These are phyloP conservation scores for Seriola quinqueradiata DNA, from an alignment of 2,113 vertebrate genomes.

Conservation along the genomic window DNA sequence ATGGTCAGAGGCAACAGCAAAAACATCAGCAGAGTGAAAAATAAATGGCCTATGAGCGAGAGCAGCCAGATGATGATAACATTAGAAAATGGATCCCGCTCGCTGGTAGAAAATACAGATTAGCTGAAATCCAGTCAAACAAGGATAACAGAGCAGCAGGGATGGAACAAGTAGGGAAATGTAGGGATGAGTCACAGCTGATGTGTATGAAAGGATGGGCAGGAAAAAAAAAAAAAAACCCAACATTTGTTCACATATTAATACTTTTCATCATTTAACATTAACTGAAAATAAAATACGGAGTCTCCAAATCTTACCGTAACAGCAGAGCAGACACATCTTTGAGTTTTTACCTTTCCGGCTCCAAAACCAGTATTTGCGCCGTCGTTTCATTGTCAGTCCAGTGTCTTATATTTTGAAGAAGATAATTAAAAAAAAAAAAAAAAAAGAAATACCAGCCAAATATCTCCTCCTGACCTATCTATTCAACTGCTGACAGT, in stretches of 20 bases:
- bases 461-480: background rate
- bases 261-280: background rate
- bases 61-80: slow-evolving; percentile 28
- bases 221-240: background rate
- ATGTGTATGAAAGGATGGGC: slow-evolving; percentile 21
- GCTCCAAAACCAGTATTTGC: slow-evolving; percentile 86
- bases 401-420: slow-evolving; percentile 53
- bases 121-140: slow-evolving; percentile 18
- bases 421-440: background rate
- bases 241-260: background rate
- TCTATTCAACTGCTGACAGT: slow-evolving; percentile 4
- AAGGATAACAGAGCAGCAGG: background rate
- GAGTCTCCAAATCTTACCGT: slow-evolving; percentile 63
- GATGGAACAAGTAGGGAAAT: background rate
- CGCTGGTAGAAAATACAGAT: slow-evolving; percentile 5
- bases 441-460: slow-evolving; percentile 5
- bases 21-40: slow-evolving; percentile 19
- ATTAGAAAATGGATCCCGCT: slow-evolving; percentile 28
- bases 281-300: background rate
- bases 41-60: slow-evolving; percentile 15
- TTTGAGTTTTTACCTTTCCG: slow-evolving; percentile 78
- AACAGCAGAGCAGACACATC: slow-evolving; percentile 78
- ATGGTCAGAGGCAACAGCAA: background rate
- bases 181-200: slow-evolving; percentile 18
- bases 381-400: slow-evolving; percentile 79